These are phyloP conservation scores for Acronicta leporina DNA, from an alignment of 2,888 invertebrate genomes.

Conservation along the genomic window DNA sequence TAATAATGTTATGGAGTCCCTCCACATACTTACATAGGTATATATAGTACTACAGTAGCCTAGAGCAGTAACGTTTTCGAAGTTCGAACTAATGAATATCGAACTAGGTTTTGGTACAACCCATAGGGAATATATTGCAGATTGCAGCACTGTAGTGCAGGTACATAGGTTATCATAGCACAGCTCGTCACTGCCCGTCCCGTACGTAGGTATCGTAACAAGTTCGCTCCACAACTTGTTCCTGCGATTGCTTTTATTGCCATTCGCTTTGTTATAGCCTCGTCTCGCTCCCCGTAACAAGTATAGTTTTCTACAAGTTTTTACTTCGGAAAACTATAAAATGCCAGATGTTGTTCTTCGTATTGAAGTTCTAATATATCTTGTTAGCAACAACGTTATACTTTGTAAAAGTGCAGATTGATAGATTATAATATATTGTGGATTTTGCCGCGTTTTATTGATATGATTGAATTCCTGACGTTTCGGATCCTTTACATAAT, in stretches of 20 bases:
- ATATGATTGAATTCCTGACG: too few relatives aligned
- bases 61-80: neutral
- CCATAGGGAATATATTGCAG: neutral
- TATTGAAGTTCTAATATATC: neutral
- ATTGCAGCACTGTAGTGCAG: neutral
- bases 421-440: too few relatives aligned
- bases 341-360: neutral
- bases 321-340: constrained; percentile 18
- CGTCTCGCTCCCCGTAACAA: constrained; percentile 33
- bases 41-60: too few relatives aligned
- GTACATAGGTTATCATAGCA: neutral
- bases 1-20: too few relatives aligned
- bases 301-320: constrained; percentile 34
- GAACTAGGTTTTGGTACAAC: neutral
- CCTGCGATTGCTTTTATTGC: constrained; percentile 50
- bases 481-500: too few relatives aligned
- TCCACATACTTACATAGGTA: too few relatives aligned
- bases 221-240: constrained; percentile 34
- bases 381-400: neutral
- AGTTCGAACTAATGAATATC: neutral
- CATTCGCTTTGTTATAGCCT: constrained; percentile 23
- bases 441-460: too few relatives aligned
- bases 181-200: neutral
- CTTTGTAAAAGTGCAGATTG: too few relatives aligned
- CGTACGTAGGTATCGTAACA: constrained; percentile 23